Evolutionary conservation across 2,113 vertebrate species (phyloP), one percentile per base, ranked within the genome.

Genomic region (Embiotoca jacksoni): DNA sequence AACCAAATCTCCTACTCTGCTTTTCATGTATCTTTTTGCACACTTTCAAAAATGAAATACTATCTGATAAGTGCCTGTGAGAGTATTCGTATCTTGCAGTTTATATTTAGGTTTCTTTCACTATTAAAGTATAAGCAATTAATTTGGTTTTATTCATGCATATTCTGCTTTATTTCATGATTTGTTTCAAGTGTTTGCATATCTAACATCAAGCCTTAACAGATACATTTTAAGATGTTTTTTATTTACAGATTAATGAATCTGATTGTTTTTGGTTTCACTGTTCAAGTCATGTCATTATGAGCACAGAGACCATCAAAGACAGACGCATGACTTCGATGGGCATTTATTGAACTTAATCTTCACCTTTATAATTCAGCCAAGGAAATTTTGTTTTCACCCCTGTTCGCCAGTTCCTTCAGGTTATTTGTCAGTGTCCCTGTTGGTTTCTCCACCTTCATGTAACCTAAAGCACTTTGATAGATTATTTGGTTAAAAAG

Each of bases 51-150:
- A 83, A 75, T 49, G 14, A 82, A 78, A 80, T 31, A 61, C 55
- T 68, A 88, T 83, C 76, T 84, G 76, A 84, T 56, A 91, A 93
- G 92, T 93, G 92, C 91, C 91, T 92, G 90, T 88, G 77, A 78
- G 78, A 85, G 73, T 61, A 75, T 85, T 82, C 72, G 68, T 67
- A 81, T 85, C 59, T 57, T 75, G 41, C 50, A 53, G 78, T 86
- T 88, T 78, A 60, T 82, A 77, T 84, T 56, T 41, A 54, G 46
- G 74, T 56, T 11, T 72, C 31, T 72, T 71, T 76, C 76, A 82
- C 70, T 80, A 55, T 84, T 37, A 58, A 63, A 64, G 32, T 65
- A 9, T 36, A 54, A 67, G 41, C 31, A 54, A 49, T 41, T 66
- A 23, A 72, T 82, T 86, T 70, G 68, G 11, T 84, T 85, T 23